Base-by-base conservation (phyloP, 2,888 invertebrate genomes). In the Phorcus lineatus region DNA sequence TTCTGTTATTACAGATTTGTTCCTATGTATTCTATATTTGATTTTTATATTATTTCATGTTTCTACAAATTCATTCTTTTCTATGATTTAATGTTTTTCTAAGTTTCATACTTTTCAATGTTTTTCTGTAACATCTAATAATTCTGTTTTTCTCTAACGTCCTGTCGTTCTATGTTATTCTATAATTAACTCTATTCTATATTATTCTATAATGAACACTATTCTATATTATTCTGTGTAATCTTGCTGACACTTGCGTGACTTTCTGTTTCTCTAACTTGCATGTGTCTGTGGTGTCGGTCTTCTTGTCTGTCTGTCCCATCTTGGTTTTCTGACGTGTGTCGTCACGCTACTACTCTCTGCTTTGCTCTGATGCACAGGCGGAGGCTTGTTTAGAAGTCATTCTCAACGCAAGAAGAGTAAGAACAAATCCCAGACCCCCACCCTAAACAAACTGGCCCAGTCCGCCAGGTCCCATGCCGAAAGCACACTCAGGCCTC, bases 331-430 rank as follows among this genome's bases (percentile, higher is more conserved):
- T 55, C 36, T 24, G 54, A 55, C 31, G 53, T 76, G 76, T 28
- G 24, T 76, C 16, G 28, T 76, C 53, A 76, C 55, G 55, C 76
- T 76, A 17, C n/a, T 55, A n/a, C 36, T 76, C 16, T 76, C 76
- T 76, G 76, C 76, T 54, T 55, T 76, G 13, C 28, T 76, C 54
- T 76, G 54, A 54, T 28, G 11, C 40, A n/a, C 19, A 70, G 70
- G 70, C 24, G 55, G 54, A 17, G 54, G 31, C 36, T 19, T 70
- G 36, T 70, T 70, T 36, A 31, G 70, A 36, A 28, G 70, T 11
- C 70, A 70, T 70, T 70, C 70, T 36, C 70, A 70, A 36, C 31
- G 70, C 19, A 40, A 40, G 36, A 70, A 70, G 70, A 70, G 70
- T 70, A 70, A 70, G 70, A n/a, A 62, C 40, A 36, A 57, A 40